Base-by-base conservation (phyloP, 2,113 vertebrate genomes). In the Dasyornis broadbenti region DNA sequence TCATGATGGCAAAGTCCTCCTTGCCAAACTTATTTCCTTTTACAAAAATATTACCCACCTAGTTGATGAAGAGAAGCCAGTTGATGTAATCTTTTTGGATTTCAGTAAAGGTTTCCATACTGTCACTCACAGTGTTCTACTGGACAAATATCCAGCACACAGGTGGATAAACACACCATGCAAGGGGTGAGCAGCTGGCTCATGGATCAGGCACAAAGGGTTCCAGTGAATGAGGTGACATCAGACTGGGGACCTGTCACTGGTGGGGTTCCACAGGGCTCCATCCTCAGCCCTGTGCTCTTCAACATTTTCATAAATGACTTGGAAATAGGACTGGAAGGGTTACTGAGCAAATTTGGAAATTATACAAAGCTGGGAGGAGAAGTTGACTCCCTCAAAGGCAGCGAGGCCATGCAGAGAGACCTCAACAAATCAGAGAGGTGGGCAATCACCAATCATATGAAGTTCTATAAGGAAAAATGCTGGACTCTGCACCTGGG, bases 201-300 rank as follows among this genome's bases (percentile, higher is more conserved):
- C 24, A 30, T 0, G 0, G 35, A 20, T 31, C 7, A 10, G 22
- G 22, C 6, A 21, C 37, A 59, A 44, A 68, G 17, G 3, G 14
- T 17, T 22, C 1, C 10, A 68, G 45, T 52, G 28, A 60, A 37
- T 52, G 27, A 17, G 7, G 15, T 52, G 27, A 27, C 45, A 44
- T 33, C 37, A 60, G 27, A 31, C 9, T 27, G 31, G 14, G 13
- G 17, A 31, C 26, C 13, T 42, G 24, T 31, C 53, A 33, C 31
- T 52, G 7, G 4, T 27, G 37, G 17, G 5, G 44, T 22, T 44
- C 37, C 10, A 14, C 11, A 59, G 13, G 11, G 16, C 26, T 66
- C 11, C 20, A 5, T 42, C 13, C 37, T 76, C 22, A 30, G 17
- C 17, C 5, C 31, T 42, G 22, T 31, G 17, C 21, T 59, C 52